These are phyloP conservation scores for Eupithecia inturbata DNA, from an alignment of 2,888 invertebrate genomes.

Conservation along the genomic window DNA sequence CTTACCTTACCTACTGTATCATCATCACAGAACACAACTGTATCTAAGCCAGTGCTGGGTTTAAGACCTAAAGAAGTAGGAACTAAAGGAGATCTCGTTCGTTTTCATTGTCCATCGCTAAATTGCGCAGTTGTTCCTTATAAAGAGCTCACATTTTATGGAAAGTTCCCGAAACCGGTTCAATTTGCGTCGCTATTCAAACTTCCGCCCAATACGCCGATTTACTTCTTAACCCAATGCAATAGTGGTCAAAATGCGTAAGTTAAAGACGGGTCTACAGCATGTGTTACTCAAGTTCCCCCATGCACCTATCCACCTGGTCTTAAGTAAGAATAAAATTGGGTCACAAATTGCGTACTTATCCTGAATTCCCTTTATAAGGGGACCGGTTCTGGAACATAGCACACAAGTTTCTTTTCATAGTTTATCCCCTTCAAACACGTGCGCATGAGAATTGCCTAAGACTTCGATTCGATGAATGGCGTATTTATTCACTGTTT, in stretches of 20 bases:
- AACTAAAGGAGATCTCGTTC: not conserved
- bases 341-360: conserved; percentile 77
- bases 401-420: conserved; percentile 61
- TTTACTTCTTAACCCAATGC: conserved; percentile 34
- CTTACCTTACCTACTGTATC: not conserved
- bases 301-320: conserved; percentile 80
- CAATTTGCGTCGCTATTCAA: conserved; percentile 62
- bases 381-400: conserved; percentile 57
- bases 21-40: not conserved
- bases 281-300: conserved; percentile 50
- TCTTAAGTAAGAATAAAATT: conserved; percentile 62
- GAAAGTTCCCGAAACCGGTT: conserved; percentile 65
- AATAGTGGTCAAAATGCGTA: conserved; percentile 38
- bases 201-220: conserved; percentile 46
- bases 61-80: not conserved
- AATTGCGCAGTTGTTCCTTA: conserved; percentile 29
- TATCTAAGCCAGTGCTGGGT: not conserved
- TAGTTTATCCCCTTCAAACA: conserved; percentile 66
- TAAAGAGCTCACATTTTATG: conserved; percentile 42
- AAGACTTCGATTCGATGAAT: conserved; percentile 57
- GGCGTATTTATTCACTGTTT: conserved; percentile 49
- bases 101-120: not conserved
- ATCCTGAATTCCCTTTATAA: conserved; percentile 58
- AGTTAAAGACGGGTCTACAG: conserved; percentile 14
- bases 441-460: conserved; percentile 69